A percentile compares a stretch with the other conserved stretches of the same genome.
Evolutionary conservation across 1,140 invertebrate species (phyloP).

Genomic region (Drosophila orosa): DNA sequence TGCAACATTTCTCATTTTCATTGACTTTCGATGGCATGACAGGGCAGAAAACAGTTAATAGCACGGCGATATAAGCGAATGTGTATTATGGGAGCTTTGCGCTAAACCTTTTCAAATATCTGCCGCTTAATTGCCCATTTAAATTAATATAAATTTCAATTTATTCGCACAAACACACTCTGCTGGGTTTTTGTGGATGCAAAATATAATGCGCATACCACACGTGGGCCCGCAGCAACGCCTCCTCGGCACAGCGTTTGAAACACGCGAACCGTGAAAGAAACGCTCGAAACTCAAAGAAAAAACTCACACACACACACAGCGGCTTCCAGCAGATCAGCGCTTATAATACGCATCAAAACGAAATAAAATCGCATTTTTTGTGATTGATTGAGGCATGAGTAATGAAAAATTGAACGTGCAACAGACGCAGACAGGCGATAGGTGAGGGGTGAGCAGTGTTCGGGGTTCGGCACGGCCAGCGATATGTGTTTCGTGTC

Average conservation of each 20-base stretch:
- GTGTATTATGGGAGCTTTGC: slow-evolving; percentile 41
- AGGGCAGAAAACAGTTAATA: slow-evolving; percentile 46
- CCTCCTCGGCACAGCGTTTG: slow-evolving; percentile 20
- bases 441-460: background rate
- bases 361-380: slow-evolving; percentile 82
- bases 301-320: slow-evolving; percentile 31
- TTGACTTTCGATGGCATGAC: slow-evolving; percentile 67
- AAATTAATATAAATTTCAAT: slow-evolving; percentile 82
- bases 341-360: slow-evolving; percentile 82
- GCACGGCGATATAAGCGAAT: slow-evolving; percentile 34
- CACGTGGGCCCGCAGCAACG: slow-evolving; percentile 55
- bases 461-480: slow-evolving; percentile 6
- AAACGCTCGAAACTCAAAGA: slow-evolving; percentile 52
- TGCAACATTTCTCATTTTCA: slow-evolving; percentile 42
- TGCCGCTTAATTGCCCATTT: slow-evolving; percentile 76
- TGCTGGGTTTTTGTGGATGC: slow-evolving; percentile 46
- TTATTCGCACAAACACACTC: slow-evolving; percentile 41
- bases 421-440: slow-evolving; percentile 55
- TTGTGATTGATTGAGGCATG: slow-evolving; percentile 82
- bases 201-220: slow-evolving; percentile 70
- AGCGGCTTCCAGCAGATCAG: slow-evolving; percentile 54
- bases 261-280: slow-evolving; percentile 68
- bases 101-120: slow-evolving; percentile 66
- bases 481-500: slow-evolving; percentile 71
- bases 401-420: slow-evolving; percentile 82